Conservation (phyloP, 2,797 vertebrate species). For the Melanotaenia boesemani region DNA sequence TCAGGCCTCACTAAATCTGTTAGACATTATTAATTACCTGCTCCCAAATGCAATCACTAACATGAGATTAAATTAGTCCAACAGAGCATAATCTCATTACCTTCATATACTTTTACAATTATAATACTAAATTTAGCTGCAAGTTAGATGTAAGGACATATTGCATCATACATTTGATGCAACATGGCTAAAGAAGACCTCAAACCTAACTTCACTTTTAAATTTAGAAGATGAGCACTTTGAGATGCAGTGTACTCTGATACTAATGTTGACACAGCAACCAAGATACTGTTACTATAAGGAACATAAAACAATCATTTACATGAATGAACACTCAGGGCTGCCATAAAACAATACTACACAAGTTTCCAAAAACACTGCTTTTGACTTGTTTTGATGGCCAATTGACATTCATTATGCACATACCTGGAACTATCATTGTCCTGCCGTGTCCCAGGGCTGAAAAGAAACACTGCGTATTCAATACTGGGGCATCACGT, state of each 20-base stretch:
- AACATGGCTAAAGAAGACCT: constrained; percentile 6
- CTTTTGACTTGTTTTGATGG: too few relatives aligned
- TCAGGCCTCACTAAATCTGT: constrained; percentile 36
- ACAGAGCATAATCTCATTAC: constrained; percentile 57
- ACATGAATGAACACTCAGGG: too few relatives aligned
- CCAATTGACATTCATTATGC: too few relatives aligned
- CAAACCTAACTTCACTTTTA: constrained; percentile 7
- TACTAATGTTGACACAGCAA: neutral
- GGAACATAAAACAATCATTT: too few relatives aligned
- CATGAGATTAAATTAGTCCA: constrained; percentile 49
- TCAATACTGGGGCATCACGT: too few relatives aligned
- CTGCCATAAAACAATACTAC: too few relatives aligned
- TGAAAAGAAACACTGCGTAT: too few relatives aligned
- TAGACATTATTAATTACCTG: constrained; percentile 59
- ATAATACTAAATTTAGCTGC: constrained; percentile 41
- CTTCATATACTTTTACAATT: constrained; percentile 51
- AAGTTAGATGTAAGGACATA: constrained; percentile 5
- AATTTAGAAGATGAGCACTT: neutral
- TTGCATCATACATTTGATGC: constrained; percentile 21
- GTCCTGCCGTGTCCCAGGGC: too few relatives aligned
- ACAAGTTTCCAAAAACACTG: too few relatives aligned
- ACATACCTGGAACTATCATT: too few relatives aligned
- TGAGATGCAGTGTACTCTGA: neutral
- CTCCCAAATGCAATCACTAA: constrained; percentile 52
- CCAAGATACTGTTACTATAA: neutral